phyloP scores from a whole-genome alignment of 2,113 vertebrate genomes.

The Sminthopsis crassicaudata region DNA sequence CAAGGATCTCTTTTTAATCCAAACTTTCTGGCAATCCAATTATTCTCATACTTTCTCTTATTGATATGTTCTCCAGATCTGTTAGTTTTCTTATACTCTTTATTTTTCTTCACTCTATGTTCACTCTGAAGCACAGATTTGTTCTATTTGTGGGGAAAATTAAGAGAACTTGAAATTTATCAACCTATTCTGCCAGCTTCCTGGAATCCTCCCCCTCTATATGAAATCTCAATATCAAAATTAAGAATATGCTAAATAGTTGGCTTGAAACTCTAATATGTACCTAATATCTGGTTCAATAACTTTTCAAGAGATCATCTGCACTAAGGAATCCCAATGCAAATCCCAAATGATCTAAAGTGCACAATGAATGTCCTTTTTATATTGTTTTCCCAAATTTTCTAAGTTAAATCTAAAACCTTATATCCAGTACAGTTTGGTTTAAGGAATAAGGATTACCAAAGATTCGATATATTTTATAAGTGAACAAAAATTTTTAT shows the following conservation, averaged over 20 bases:
- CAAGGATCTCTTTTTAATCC: no score
- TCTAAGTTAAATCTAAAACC: not conserved
- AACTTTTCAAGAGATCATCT: not conserved
- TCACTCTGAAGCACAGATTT: no score
- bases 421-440: not conserved
- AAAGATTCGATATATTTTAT: not conserved
- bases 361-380: not conserved
- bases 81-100: no score
- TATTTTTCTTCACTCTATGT: no score
- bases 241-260: not conserved
- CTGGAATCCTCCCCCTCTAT: no score
- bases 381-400: not conserved
- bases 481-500: no score
- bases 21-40: no score
- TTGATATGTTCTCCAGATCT: no score
- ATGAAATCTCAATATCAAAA: not conserved
- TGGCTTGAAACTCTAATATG: not conserved
- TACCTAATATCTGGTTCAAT: not conserved
- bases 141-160: no score
- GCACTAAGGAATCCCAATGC: not conserved
- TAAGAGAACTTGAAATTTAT: no score
- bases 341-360: not conserved
- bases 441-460: not conserved
- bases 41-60: no score
- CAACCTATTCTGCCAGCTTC: no score